Base-by-base conservation (phyloP, 2,797 vertebrate species). In the Xiphorhynchus erythropygius region DNA sequence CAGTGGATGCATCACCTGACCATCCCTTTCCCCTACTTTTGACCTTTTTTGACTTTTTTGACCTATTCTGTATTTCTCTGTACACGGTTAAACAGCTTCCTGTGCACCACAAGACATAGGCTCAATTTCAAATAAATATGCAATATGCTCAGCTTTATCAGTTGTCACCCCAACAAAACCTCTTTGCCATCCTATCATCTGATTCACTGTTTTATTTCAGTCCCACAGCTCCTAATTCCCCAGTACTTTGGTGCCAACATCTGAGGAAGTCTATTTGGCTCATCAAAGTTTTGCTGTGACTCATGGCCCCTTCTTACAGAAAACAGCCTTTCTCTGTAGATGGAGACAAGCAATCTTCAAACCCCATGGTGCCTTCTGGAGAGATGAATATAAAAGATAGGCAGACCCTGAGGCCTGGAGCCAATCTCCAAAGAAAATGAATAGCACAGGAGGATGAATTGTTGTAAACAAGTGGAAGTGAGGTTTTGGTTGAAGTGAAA, bases 391-490 rank as follows among this genome's bases (percentile, higher is more conserved):
- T 76, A 52, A 68, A 76, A 73, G 63, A 49, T 44, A 86, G 47
- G 76, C 92, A 93, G 84, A 53, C 63, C 85, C 69, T 0, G 6
- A 88, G 60, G 82, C 92, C 94, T 33, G 80, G 73, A 94, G 96
- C 89, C 73, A 81, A 64, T 90, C 73, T 94, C 59, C 74, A 70
- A 82, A 80, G 80, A 76, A 91, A 96, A 93, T 46, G 37, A 82
- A 86, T 59, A 88, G 59, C 74, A 67, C 11, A 7, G 35, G 63
- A 33, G n/a, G 33, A 47, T 27, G n/a, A 63, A 68, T 57, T 76
- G 67, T 57, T 0, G 2, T 88, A 93, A 96, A 94, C 63, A 91
- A 93, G 56, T 56, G 46, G 69, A 84, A 90, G 85, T n/a, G 74
- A 84, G 67, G 56, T 64, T 82, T 73, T 56, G 35, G 55, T 33